Conservation (phyloP, 53 echinoderm and acorn worm genomes). For the Zoroaster sp. region DNA sequence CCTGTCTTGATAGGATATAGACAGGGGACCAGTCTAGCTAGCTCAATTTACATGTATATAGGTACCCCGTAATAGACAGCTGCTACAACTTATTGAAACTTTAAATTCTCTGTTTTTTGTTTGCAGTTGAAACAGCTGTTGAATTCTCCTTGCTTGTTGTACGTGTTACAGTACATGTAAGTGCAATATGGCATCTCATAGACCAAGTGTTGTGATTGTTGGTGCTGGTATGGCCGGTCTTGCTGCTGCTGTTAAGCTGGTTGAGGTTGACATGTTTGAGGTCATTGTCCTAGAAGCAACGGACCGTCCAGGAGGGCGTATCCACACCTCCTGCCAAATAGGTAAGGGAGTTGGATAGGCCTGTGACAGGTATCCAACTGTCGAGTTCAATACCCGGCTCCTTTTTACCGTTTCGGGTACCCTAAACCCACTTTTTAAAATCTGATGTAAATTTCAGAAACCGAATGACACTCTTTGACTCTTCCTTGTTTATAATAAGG, state of each 20-base stretch:
- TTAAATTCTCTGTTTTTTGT: no score
- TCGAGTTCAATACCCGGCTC: not conserved
- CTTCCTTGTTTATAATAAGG: no score
- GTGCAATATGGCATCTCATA: no score
- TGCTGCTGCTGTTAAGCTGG: constrained; percentile 54
- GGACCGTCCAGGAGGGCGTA: constrained; percentile 61
- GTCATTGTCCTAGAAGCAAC: constrained; percentile 58
- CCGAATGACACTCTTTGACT: no score
- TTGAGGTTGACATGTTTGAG: constrained; percentile 39
- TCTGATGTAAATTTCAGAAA: not conserved
- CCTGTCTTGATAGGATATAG: no score
- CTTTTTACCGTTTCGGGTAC: not conserved
- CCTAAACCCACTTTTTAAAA: not conserved
- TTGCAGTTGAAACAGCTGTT: no score
- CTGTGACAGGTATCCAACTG: not conserved
- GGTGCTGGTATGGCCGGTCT: constrained; percentile 80
- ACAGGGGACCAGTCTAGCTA: no score
- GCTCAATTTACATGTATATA: no score
- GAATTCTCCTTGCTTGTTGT: no score
- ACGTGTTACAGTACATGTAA: no score
- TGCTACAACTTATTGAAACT: no score
- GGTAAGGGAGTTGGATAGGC: constrained; percentile 9
- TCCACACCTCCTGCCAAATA: constrained; percentile 46
- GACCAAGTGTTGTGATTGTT: constrained; percentile 60
- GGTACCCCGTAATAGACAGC: no score